Base-by-base conservation (phyloP, 2,113 vertebrate species). In the Tetrax tetrax region DNA sequence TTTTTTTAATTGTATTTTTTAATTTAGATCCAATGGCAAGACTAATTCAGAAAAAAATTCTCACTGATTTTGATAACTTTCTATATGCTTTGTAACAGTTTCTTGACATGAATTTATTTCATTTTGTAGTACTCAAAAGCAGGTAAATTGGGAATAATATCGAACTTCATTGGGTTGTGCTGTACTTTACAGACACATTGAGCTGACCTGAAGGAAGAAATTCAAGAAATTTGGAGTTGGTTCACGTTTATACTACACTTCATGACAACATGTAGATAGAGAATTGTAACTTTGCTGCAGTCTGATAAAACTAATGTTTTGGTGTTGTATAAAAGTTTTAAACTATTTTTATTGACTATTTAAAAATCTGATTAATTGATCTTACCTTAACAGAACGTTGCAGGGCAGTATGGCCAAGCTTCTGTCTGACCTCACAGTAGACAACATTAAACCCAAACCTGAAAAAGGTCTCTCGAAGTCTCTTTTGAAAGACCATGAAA, bases 351-450 rank as follows among this genome's bases (percentile, higher is more conserved):
- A 16, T 10, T 83, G 60, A 25, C 47, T 78, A 15, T 66, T 70
- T 83, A 75, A 48, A 27, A 61, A 79, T 87, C 19, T 96, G 24
- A 74, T 87, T 50, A 89, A 74, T 95, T 95, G 20, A 88, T 96
- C 48, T 97, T 85, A 59, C 71, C 63, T 89, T 89, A 60, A 95
- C 97, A 99, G 99, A 96, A 98, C 97, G 70, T 94, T 99, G 87
- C 98, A 98, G 89, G 96, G 88, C 93, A 98, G 97, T 59, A 98
- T 98, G 97, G 96, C 97, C 84, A 98, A 97, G 71, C 97, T 98
- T 71, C 97, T 98, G 13, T 97, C 97, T 59, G 98, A 98, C 71
- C 97, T 98, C 74, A 98, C 97, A 79, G 72, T 82, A 88, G 98
- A 98, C 86, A 95, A 53, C 33, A 14, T 91, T 19, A 90, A 78